Conservation (phyloP, 2,797 vertebrate species). For the Alauda arvensis region DNA sequence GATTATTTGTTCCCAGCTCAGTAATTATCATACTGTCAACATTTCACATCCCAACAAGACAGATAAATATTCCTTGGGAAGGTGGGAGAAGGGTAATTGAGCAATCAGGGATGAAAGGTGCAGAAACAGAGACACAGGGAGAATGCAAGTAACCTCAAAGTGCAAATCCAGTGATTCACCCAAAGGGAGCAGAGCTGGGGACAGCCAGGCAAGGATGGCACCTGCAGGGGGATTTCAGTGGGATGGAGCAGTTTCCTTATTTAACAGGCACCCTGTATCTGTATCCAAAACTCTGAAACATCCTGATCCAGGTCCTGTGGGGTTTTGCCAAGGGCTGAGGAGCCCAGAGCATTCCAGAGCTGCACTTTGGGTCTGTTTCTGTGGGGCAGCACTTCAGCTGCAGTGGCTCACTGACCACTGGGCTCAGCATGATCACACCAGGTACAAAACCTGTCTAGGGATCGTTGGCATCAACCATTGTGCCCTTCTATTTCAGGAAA, state of each 20-base stretch:
- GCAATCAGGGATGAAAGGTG: conserved; percentile 42
- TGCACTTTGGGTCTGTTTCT: background rate
- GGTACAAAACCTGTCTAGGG: background rate
- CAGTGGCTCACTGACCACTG: background rate
- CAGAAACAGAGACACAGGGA: background rate
- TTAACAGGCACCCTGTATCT: background rate
- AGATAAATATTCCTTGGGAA: conserved; percentile 39
- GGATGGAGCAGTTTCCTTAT: background rate
- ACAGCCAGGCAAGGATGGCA: background rate
- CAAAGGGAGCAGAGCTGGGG: background rate
- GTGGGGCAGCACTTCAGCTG: background rate
- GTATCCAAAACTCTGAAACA: rapidly evolving
- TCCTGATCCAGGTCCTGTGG: background rate
- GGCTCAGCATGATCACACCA: background rate
- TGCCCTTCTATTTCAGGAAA: background rate
- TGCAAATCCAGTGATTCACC: background rate
- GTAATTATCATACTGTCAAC: conserved; percentile 22
- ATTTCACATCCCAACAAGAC: background rate
- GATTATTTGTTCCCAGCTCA: conserved; percentile 25
- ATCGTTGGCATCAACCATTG: background rate
- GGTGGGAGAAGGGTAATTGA: conserved; percentile 33
- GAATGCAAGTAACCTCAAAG: conserved; percentile 14
- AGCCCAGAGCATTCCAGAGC: background rate
- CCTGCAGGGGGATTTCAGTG: background rate
- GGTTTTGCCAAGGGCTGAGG: background rate